Evolutionary conservation across 2,888 invertebrate genomes (phyloP), one percentile per base, ranked within the genome.

Genomic region (Epinotia ramella): DNA sequence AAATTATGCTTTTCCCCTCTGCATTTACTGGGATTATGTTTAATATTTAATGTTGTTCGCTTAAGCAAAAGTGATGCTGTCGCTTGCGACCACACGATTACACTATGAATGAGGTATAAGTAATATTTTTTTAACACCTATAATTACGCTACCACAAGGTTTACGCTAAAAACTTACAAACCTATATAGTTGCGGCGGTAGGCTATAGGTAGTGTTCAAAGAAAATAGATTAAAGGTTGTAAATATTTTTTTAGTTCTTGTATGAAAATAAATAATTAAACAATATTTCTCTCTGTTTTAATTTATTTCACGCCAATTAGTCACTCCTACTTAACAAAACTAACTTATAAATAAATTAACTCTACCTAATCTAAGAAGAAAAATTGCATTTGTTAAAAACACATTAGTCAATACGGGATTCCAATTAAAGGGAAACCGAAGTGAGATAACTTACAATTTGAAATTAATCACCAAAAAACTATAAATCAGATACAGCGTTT

Each of bases 381-480:
- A 81, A 80, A 81, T 83, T 80, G 77, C 80, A 81, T 88, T 88
- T 81, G 86, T 90, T 88, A 88, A 87, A 90, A 89, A 85, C 80
- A 82, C 91, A 90, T 91, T 90, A 89, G 86, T 90, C 87, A 87
- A 83, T 83, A 82, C 77, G 79, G 73, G 56, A 46, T 78, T 79
- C 86, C 87, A 89, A 89, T 89, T 88, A 88, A 84, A 84, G 80
- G 78, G 77, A 72, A 79, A 78, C 80, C 79, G 79, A 79, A 81
- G 81, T 77, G 73, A 88, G 90, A 91, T 91, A 90, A 87, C 82
- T 84, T 80, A 87, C 88, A 88, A 91, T 91, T 91, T 87, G 82
- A 88, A 90, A 91, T 91, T 89, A 90, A 88, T 88, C 86, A 88
- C 88, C 85, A 84, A 88, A 90, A 86, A 88, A 77, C 76, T 81